These are phyloP conservation scores for Drosophila colorata DNA, from an alignment of 2,888 invertebrate species.

Conservation along the genomic window DNA sequence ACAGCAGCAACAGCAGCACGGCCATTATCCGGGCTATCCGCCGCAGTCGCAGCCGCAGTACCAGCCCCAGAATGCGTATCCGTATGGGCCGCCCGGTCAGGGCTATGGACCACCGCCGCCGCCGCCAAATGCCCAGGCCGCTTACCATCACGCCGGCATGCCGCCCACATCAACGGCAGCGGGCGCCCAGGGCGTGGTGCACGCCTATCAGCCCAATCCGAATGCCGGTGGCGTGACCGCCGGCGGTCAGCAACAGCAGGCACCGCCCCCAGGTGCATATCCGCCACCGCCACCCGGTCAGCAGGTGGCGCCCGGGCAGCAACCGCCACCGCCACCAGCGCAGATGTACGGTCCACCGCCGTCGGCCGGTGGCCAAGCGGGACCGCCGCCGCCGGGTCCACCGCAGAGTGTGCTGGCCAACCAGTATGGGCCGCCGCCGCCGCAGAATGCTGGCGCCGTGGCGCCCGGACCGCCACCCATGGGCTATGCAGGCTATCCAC, in stretches of 20 bases:
- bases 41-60: conserved; percentile 86
- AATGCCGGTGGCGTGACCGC: conserved; percentile 73
- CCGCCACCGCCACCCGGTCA: conserved; percentile 84
- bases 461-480: conserved; percentile 75
- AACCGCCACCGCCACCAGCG: conserved; percentile 85
- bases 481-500: conserved; percentile 74
- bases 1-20: conserved; percentile 86
- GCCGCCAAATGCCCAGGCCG: conserved; percentile 86
- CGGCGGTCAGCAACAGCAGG: conserved; percentile 79
- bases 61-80: conserved; percentile 88
- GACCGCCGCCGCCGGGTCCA: conserved; percentile 81
- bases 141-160: conserved; percentile 86
- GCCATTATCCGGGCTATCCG: conserved; percentile 86
- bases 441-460: conserved; percentile 62
- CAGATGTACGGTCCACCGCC: conserved; percentile 85
- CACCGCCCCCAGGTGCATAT: conserved; percentile 85
- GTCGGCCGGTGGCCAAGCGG: conserved; percentile 85
- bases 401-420: conserved; percentile 71
- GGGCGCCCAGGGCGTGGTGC: conserved; percentile 83
- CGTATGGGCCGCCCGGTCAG: conserved; percentile 85
- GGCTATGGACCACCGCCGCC: conserved; percentile 87
- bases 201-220: conserved; percentile 86
- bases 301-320: conserved; percentile 70
- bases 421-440: conserved; percentile 75
- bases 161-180: conserved; percentile 84